phyloP scores from a whole-genome alignment of 2,113 vertebrate species.

The Gorsachius goisagi region DNA sequence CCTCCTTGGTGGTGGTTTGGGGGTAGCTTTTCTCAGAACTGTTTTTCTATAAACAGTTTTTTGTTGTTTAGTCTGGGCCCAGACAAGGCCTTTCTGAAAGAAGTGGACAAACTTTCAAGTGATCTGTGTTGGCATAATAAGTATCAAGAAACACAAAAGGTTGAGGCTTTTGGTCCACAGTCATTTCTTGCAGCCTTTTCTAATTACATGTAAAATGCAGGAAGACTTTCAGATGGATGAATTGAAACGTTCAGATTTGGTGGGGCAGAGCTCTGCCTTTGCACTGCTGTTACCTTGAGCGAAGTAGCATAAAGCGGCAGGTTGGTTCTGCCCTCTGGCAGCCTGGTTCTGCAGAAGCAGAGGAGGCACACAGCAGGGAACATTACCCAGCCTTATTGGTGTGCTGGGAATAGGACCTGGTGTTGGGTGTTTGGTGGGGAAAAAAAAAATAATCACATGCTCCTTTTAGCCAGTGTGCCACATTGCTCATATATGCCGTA shows the following conservation, averaged over 20 bases:
- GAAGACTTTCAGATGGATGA: background rate
- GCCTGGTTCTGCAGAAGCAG: background rate
- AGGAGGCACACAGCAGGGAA: background rate
- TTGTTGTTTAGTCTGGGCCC: background rate
- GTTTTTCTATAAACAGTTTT: background rate
- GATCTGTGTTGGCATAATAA: background rate
- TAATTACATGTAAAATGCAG: background rate
- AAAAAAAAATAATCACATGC: background rate
- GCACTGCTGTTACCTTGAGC: background rate
- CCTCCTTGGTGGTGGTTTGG: background rate
- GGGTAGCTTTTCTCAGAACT: background rate
- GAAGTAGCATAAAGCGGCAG: fast-evolving
- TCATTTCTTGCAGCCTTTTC: background rate
- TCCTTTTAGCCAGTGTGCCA: background rate
- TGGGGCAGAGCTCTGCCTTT: background rate
- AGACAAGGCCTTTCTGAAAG: background rate
- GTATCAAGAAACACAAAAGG: background rate
- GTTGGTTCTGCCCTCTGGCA: background rate
- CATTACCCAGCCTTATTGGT: background rate
- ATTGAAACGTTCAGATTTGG: background rate
- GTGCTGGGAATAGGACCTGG: background rate
- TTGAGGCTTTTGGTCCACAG: background rate
- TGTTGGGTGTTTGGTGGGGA: background rate
- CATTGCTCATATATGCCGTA: fast-evolving
- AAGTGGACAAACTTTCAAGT: background rate